phyloP scores from a whole-genome alignment of 2,113 vertebrate species.

The Sardina pilchardus region DNA sequence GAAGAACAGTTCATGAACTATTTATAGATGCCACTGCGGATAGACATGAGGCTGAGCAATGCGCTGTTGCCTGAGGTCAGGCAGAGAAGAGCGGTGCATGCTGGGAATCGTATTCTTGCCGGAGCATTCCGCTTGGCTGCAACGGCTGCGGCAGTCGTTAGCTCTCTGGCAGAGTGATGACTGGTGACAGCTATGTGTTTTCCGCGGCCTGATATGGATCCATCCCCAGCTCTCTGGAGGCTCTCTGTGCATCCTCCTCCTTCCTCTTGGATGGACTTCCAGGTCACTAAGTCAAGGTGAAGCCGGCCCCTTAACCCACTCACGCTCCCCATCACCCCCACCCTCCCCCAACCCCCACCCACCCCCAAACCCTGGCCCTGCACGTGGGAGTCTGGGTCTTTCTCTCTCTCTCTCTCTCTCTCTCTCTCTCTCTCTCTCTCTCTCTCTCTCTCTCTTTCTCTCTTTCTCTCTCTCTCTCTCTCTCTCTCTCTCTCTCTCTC shows the following conservation, averaged over 20 bases:
- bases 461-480: background rate
- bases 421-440: background rate
- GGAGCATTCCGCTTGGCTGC: constrained; percentile 30
- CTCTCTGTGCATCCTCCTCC: constrained; percentile 39
- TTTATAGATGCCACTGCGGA: constrained; percentile 21
- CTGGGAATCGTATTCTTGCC: constrained; percentile 60
- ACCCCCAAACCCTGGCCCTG: background rate
- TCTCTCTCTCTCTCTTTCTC: background rate
- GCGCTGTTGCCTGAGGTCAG: constrained; percentile 49
- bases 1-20: constrained; percentile 44
- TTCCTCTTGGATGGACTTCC: constrained; percentile 61
- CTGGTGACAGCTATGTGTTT: constrained; percentile 68
- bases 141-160: constrained; percentile 62
- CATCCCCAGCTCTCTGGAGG: constrained; percentile 53
- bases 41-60: constrained; percentile 49
- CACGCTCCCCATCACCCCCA: background rate
- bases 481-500: background rate
- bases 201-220: constrained; percentile 62
- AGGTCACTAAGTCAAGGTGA: constrained; percentile 70
- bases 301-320: constrained; percentile 33
- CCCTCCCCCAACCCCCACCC: constrained; percentile 26
- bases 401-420: background rate
- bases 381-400: background rate
- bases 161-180: constrained; percentile 56
- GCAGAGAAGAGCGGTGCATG: constrained; percentile 54